Conservation (phyloP, 1,140 invertebrate genomes). For the Sitophilus oryzae region DNA sequence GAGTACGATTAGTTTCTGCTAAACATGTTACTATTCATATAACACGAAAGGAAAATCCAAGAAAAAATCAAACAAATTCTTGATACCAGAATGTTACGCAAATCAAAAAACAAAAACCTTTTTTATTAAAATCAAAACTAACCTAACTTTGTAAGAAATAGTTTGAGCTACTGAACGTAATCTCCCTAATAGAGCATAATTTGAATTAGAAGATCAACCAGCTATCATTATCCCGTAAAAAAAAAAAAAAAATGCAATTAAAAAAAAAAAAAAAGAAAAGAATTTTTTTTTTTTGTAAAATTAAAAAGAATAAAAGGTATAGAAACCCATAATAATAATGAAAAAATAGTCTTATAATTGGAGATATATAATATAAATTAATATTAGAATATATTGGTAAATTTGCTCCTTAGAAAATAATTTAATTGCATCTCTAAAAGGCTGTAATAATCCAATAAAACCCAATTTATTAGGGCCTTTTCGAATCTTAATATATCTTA, state of each 20-base stretch:
- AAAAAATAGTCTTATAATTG: slow-evolving; percentile 52
- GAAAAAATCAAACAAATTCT: slow-evolving; percentile 48
- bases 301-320: slow-evolving; percentile 43
- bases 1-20: slow-evolving; percentile 66
- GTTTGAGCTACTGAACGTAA: slow-evolving; percentile 58
- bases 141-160: slow-evolving; percentile 63
- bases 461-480: no score
- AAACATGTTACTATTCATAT: slow-evolving; percentile 54
- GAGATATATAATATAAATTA: slow-evolving; percentile 52
- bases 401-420: slow-evolving; percentile 53
- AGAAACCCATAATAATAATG: slow-evolving; percentile 50
- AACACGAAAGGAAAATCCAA: slow-evolving; percentile 48
- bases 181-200: slow-evolving; percentile 58
- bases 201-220: slow-evolving; percentile 62
- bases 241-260: slow-evolving; percentile 50
- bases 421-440: no score
- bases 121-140: slow-evolving; percentile 52
- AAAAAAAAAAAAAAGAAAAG: slow-evolving; percentile 50
- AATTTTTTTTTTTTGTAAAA: slow-evolving; percentile 49
- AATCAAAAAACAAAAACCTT: slow-evolving; percentile 31
- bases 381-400: slow-evolving; percentile 49
- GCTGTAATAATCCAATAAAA: no score
- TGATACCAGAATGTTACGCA: slow-evolving; percentile 41
- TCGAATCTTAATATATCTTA: no score
- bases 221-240: slow-evolving; percentile 53